A percentile compares a stretch with the other conserved stretches of the same genome.
Evolutionary conservation across 2,888 invertebrate genomes (phyloP).

Genomic region (Hypena proboscidalis): DNA sequence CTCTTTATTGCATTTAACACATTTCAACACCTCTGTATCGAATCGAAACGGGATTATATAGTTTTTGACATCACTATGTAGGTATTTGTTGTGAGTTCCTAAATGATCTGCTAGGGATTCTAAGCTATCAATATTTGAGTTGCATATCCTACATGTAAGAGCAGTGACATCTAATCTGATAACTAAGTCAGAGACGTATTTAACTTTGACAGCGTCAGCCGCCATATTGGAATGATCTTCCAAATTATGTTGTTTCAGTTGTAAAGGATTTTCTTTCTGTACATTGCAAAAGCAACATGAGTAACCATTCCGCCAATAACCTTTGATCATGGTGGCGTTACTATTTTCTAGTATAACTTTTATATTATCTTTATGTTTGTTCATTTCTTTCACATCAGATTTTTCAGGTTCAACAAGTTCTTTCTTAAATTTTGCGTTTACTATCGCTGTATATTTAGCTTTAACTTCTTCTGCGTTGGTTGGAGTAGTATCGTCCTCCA

Average conservation of each 20-base stretch:
- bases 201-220: slow-evolving; percentile 29
- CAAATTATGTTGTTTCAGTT: slow-evolving; percentile 48
- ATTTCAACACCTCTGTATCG: slow-evolving; percentile 47
- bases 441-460: slow-evolving; percentile 29
- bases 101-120: slow-evolving; percentile 56
- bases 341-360: slow-evolving; percentile 36
- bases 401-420: slow-evolving; percentile 19
- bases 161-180: slow-evolving; percentile 64
- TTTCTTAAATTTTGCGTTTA: slow-evolving; percentile 30
- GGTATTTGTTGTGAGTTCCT: slow-evolving; percentile 45
- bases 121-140: slow-evolving; percentile 38
- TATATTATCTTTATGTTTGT: slow-evolving; percentile 46
- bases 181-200: slow-evolving; percentile 44
- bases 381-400: slow-evolving; percentile 26
- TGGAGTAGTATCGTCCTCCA: slow-evolving; percentile 2
- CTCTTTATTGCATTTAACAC: slow-evolving; percentile 53
- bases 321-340: slow-evolving; percentile 50
- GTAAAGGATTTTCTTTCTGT: slow-evolving; percentile 28
- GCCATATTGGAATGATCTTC: slow-evolving; percentile 27
- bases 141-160: slow-evolving; percentile 59
- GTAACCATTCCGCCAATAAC: slow-evolving; percentile 40
- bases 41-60: slow-evolving; percentile 69
- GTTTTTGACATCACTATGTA: slow-evolving; percentile 58
- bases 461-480: slow-evolving; percentile 26
- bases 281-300: slow-evolving; percentile 44